Evolutionary conservation across 2,113 vertebrate genomes (phyloP).

Genomic region (Lamprotornis superbus): DNA sequence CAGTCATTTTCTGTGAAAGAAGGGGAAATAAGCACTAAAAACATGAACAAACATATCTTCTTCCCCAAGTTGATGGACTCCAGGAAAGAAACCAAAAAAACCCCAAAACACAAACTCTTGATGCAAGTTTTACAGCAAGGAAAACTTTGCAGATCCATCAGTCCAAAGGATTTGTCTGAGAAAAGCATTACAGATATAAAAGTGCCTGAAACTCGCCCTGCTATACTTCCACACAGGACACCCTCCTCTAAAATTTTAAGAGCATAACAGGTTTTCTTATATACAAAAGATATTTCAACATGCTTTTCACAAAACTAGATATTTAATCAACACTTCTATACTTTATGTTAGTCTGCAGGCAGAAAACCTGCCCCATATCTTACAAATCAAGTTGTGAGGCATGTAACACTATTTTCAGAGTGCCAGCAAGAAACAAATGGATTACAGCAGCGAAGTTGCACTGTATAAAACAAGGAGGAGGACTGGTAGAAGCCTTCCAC

Average conservation of each 20-base stretch:
- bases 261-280: background rate
- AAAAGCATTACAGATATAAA: background rate
- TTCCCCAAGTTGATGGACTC: background rate
- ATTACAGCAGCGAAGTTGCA: fast-evolving
- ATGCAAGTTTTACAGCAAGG: background rate
- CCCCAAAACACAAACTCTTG: background rate
- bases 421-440: background rate
- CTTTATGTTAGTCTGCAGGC: background rate
- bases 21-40: background rate
- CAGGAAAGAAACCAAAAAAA: background rate
- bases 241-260: background rate
- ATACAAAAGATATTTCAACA: background rate
- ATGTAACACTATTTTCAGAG: background rate
- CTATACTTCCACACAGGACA: background rate
- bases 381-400: background rate
- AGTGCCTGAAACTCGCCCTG: background rate
- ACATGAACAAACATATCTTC: background rate
- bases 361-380: background rate
- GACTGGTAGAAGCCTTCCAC: background rate
- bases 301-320: background rate
- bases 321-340: background rate
- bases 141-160: background rate
- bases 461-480: background rate
- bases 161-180: background rate
- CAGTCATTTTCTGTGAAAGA: background rate